Conservation (phyloP, 2,797 vertebrate species). For the Microctenopoma lineatum region DNA sequence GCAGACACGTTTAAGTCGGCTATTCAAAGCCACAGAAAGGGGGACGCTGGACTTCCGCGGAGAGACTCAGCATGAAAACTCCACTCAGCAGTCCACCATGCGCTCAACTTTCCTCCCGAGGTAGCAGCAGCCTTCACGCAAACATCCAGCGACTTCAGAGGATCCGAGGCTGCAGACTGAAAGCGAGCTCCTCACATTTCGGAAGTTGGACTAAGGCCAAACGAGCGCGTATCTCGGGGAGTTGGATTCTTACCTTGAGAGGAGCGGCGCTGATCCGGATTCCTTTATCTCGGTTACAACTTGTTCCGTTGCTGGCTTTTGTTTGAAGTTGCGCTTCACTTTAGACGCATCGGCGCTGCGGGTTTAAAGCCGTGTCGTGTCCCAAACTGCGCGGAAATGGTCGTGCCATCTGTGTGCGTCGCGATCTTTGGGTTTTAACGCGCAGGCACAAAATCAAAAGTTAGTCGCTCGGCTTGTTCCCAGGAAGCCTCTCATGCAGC, state of each 20-base stretch:
- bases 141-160: constrained; percentile 52
- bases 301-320: constrained; percentile 43
- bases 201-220: constrained; percentile 13
- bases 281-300: constrained; percentile 64
- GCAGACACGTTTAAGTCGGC: constrained; percentile 55
- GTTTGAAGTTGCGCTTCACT: constrained; percentile 40
- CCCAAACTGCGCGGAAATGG: neutral
- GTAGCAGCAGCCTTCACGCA: constrained; percentile 55
- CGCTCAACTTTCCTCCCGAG: constrained; percentile 72
- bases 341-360: constrained; percentile 38
- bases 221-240: neutral
- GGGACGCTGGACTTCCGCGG: constrained; percentile 55
- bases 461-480: neutral
- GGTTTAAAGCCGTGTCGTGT: constrained; percentile 8
- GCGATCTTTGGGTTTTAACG: neutral
- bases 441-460: constrained; percentile 1
- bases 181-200: constrained; percentile 19
- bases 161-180: neutral
- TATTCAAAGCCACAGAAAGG: constrained; percentile 42
- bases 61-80: constrained; percentile 64
- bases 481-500: constrained; percentile 34
- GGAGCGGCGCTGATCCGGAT: constrained; percentile 34
- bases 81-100: constrained; percentile 56
- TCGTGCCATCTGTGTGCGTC: constrained; percentile 63
- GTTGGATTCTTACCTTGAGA: constrained; percentile 58